Evolutionary conservation across 1,140 invertebrate species (phyloP).

Genomic region (Rhopalosiphum padi): DNA sequence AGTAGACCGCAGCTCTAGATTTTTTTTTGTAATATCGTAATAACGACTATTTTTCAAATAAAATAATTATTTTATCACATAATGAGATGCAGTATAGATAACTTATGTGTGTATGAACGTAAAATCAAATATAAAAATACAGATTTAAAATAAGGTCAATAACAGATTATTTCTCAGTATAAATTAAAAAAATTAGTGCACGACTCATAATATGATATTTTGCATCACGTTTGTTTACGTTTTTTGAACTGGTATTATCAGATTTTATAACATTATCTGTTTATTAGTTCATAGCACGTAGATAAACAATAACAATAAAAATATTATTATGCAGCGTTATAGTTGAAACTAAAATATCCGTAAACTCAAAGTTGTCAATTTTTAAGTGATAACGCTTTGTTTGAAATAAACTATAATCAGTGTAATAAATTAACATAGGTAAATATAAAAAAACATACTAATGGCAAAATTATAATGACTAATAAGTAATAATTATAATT

Average conservation of each 20-base stretch:
- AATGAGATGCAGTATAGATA: neutral
- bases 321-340: neutral
- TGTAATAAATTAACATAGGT: neutral
- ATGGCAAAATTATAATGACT: neutral
- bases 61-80: no score
- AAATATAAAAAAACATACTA: neutral
- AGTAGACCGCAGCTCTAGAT: no score
- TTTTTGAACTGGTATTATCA: neutral
- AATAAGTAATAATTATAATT: neutral
- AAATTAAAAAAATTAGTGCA: neutral
- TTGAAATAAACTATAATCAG: neutral
- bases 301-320: neutral
- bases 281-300: neutral
- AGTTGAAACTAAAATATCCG: neutral
- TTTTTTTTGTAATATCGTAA: no score
- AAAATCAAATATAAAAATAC: no score
- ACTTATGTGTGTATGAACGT: neutral
- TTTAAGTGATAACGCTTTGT: neutral
- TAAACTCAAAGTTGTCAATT: neutral
- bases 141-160: neutral
- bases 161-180: neutral
- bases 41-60: no score
- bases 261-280: neutral
- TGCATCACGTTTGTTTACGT: neutral
- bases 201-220: neutral